Conservation (phyloP, 2,113 vertebrate genomes). For the Gorsachius goisagi region DNA sequence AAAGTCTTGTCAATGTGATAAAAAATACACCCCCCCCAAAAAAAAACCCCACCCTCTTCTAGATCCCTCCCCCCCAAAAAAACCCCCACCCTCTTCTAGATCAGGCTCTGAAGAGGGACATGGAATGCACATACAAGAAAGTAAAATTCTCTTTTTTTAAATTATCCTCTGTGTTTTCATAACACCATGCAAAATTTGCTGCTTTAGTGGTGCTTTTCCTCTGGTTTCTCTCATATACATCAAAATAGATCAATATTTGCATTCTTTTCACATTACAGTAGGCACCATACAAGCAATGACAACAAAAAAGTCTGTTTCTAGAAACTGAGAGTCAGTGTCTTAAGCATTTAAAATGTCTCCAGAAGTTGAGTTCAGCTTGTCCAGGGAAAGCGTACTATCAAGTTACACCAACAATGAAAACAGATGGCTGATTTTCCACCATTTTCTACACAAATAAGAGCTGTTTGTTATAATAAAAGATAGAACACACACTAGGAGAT, state of each 20-base stretch:
- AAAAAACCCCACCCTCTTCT: too few relatives aligned
- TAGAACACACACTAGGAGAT: fast-evolving
- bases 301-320: not conserved
- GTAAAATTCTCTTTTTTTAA: not conserved
- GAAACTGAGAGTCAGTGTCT: not conserved
- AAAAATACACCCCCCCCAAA: not conserved
- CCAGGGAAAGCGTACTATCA: not conserved
- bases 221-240: not conserved
- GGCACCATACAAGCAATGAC: not conserved
- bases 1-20: not conserved
- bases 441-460: not conserved
- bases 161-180: not conserved
- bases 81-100: not conserved
- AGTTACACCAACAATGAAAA: not conserved
- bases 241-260: not conserved
- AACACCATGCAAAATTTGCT: not conserved
- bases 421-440: not conserved
- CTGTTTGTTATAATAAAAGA: not conserved
- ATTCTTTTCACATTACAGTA: not conserved
- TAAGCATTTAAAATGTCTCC: not conserved
- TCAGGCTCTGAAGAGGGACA: not conserved
- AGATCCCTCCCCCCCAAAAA: too few relatives aligned
- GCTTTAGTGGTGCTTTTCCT: not conserved
- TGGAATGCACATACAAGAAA: not conserved
- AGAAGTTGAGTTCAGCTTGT: not conserved